These are phyloP conservation scores for Chloropsis hardwickii DNA, from an alignment of 2,113 vertebrate species.

Conservation along the genomic window DNA sequence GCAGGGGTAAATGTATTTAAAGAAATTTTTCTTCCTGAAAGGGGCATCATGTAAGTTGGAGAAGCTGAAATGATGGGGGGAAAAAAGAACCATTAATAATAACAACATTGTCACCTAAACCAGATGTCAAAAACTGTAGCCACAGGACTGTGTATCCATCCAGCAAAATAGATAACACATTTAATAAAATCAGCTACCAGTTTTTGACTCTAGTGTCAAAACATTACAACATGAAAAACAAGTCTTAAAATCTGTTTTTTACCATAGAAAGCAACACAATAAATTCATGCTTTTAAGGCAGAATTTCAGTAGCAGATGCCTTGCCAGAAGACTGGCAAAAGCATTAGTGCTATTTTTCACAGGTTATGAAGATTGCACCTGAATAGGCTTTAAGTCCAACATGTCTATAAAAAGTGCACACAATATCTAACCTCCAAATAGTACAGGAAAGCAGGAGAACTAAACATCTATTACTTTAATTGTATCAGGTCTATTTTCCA, in stretches of 20 bases:
- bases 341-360: neutral
- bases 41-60: conserved; percentile 57
- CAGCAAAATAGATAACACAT: neutral
- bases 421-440: neutral
- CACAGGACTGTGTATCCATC: neutral
- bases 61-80: conserved; percentile 35
- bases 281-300: neutral
- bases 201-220: neutral
- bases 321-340: neutral
- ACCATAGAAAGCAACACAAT: fast-evolving
- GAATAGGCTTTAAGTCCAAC: neutral
- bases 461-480: neutral
- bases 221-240: neutral
- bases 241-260: neutral
- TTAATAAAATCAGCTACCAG: neutral
- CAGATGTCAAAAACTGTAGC: neutral
- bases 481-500: neutral
- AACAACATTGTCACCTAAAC: neutral
- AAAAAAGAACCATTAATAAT: neutral
- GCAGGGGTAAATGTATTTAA: conserved; percentile 86
- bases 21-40: conserved; percentile 75
- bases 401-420: fast-evolving
- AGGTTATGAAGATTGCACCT: neutral
- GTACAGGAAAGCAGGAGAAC: neutral
- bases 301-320: neutral